phyloP scores from a whole-genome alignment of 2,797 vertebrate genomes.

The Ctenopoma kingsleyae region DNA sequence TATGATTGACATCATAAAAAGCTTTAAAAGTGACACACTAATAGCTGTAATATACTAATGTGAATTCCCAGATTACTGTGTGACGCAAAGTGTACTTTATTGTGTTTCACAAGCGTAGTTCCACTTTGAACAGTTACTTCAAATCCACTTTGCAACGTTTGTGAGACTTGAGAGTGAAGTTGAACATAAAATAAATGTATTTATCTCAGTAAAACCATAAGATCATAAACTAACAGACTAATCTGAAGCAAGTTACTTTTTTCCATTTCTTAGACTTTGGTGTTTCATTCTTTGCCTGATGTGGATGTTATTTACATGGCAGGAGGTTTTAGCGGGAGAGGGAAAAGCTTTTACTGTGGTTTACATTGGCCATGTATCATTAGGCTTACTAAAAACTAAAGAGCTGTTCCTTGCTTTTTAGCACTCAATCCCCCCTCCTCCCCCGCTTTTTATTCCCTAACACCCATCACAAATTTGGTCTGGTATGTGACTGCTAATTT shows the following conservation, averaged over 20 bases:
- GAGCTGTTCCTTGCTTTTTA: constrained; percentile 66
- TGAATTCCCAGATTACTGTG: constrained; percentile 12
- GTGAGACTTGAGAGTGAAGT: constrained; percentile 5
- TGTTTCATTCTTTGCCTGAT: constrained; percentile 60
- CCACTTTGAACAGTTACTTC: constrained; percentile 22
- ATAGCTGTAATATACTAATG: background rate
- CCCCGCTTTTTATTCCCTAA: constrained; percentile 73
- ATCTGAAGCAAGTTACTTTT: constrained; percentile 37
- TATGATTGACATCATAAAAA: background rate
- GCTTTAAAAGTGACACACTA: background rate
- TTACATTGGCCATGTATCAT: constrained; percentile 78
- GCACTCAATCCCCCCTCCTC: constrained; percentile 51
- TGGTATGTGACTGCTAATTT: constrained; percentile 91
- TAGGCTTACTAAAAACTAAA: constrained; percentile 70
- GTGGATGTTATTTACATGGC: constrained; percentile 80
- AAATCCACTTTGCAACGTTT: constrained; percentile 23
- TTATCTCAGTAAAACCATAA: constrained; percentile 21
- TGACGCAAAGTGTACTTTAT: background rate
- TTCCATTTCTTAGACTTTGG: constrained; percentile 44
- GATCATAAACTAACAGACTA: constrained; percentile 39
- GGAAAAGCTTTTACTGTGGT: constrained; percentile 82
- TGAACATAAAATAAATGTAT: constrained; percentile 13
- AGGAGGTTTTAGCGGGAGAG: constrained; percentile 66
- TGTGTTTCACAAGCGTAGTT: constrained; percentile 7
- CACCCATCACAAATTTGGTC: constrained; percentile 82